Base-by-base conservation (phyloP, 2,888 invertebrate species). In the Stenodera caucasica region DNA sequence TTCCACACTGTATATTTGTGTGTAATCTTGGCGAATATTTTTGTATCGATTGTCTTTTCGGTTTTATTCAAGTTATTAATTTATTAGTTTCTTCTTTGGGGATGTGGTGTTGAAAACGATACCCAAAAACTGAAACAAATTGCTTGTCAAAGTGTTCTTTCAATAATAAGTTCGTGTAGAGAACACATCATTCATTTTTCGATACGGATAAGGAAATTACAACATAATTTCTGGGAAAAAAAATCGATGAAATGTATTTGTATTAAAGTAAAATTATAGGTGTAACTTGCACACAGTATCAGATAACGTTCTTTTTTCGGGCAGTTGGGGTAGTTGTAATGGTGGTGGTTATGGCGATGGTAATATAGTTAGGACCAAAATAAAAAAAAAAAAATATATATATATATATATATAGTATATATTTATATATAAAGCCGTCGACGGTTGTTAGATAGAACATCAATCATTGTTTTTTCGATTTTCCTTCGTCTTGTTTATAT, bases 161-260 rank as follows among this genome's bases (percentile, higher is more conserved):
- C 77, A 78, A 78, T 80, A 80, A 80, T 80, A 79, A 77, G 78
- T 79, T 80, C 80, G 80, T 81, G 80, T 77, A 65, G 75, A 75
- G 76, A 72, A 73, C 73, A 70, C 78, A 80, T 81, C 77, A 80
- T 74, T 81, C 80, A 80, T 75, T 75, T 75, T 77, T 75, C 72
- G 74, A 74, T 75, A 73, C 75, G 76, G 74, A 77, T 77, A 76
- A 79, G 79, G 78, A 80, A 80, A 80, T 80, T 80, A 78, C 77
- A 71, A 75, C 76, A 74, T 76, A 73, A 75, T 73, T 76, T 70
- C 70, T 72, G 45, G 5, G 11, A 21, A 45, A 66, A 75, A 70
- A 72, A 76, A 76, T 75, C 77, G 76, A 76, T 76, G 68, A 72
- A 71, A 73, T 71, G 75, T 74, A 72, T 75, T 73, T 72, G 71